Evolutionary conservation across 2,797 vertebrate species (phyloP).

Genomic region (Momotus momota): DNA sequence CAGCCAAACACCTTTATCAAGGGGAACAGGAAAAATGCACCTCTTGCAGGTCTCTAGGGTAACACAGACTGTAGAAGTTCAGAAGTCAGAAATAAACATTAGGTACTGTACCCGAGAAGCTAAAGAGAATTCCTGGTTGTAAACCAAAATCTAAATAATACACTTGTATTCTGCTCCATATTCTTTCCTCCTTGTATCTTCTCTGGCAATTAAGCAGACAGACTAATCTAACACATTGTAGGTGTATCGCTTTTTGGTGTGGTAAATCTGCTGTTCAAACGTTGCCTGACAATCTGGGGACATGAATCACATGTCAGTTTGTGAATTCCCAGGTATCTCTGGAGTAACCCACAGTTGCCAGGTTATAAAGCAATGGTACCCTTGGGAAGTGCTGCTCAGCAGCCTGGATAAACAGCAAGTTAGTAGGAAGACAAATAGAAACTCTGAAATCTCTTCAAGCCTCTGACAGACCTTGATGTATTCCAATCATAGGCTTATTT

Average conservation of each 20-base stretch:
- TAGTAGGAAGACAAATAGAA: background rate
- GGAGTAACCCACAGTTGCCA: background rate
- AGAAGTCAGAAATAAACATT: background rate
- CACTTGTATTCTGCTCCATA: background rate
- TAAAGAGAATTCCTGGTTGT: background rate
- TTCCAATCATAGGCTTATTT: background rate
- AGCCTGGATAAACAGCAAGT: background rate
- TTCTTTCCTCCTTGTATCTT: background rate
- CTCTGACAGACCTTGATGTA: background rate
- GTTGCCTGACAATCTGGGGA: accelerated
- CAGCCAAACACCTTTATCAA: background rate
- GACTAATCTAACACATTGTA: background rate
- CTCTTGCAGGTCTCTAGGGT: background rate
- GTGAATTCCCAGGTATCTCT: background rate
- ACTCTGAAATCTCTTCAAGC: background rate
- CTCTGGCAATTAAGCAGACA: background rate
- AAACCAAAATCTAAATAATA: background rate
- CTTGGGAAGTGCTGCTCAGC: background rate
- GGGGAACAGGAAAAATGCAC: background rate
- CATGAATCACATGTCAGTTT: background rate
- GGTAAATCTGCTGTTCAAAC: background rate
- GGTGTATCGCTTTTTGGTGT: background rate
- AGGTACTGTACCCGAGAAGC: background rate
- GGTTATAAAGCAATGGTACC: background rate
- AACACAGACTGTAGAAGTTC: background rate